phyloP scores from a whole-genome alignment of 2,888 invertebrate species.

The Reticulitermes lucifugus region DNA sequence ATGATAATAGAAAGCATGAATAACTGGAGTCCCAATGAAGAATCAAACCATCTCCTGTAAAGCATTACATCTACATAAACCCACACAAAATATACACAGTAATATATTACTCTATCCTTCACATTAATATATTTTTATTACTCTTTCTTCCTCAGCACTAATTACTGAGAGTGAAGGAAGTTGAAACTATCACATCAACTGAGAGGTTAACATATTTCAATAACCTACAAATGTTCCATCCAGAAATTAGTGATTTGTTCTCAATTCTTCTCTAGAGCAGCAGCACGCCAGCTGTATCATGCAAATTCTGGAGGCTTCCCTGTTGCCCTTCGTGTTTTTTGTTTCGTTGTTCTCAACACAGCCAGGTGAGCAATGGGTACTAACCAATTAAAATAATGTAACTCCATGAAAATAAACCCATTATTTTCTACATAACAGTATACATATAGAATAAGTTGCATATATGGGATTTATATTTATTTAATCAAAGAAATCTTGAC shows the following conservation, averaged over 20 bases:
- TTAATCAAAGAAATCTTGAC: no score
- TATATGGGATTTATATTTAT: no score
- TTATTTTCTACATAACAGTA: no score
- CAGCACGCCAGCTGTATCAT: not conserved
- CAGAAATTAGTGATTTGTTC: not conserved
- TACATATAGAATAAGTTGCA: no score
- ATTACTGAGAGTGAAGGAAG: not conserved
- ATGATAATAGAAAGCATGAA: no score
- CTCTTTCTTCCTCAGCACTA: not conserved
- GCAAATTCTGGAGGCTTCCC: slow-evolving; percentile 21
- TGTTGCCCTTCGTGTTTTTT: slow-evolving; percentile 30
- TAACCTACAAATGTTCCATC: not conserved
- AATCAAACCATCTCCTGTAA: no score
- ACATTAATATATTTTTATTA: not conserved
- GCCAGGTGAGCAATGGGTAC: not conserved
- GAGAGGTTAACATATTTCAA: not conserved
- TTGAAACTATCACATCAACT: not conserved
- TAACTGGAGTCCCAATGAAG: no score
- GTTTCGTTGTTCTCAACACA: slow-evolving; percentile 26
- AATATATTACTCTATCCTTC: not conserved
- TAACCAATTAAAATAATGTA: no score
- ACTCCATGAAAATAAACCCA: no score
- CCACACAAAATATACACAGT: no score
- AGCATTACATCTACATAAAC: no score
- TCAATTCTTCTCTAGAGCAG: not conserved